Evolutionary conservation across 2,797 vertebrate genomes (phyloP), one percentile per base, ranked within the genome.

Genomic region (Pteronotus mesoamericanus): DNA sequence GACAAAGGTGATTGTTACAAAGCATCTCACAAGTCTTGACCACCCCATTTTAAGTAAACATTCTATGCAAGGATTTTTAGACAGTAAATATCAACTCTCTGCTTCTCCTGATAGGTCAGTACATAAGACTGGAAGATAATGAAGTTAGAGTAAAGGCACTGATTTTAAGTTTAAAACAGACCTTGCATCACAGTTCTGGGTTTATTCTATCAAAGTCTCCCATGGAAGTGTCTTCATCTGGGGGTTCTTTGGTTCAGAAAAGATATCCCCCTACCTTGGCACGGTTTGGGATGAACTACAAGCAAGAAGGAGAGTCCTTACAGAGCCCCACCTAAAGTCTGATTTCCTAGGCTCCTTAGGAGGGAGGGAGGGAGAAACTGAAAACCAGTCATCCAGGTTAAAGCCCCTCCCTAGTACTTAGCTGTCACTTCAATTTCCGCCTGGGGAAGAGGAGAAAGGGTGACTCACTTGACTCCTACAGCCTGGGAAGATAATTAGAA

Each of bases 391-490:
- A 84, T 85, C 94, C 96, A 96, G 79, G 94, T 92, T 74, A 85
- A 84, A 82, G 71, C 92, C 71, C 66, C 88, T 97, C 96, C 97
- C 95, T 91, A 85, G 72, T 16, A 82, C 91, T 94, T 39, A 96
- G 96, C 84, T 91, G 92, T 85, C 66, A 26, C 80, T 97, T 95
- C 87, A 44, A 87, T 95, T 96, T 96, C 96, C 66, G 32, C 91
- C 95, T 77, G 82, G 64, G 80, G 92, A 95, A 94, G 86, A 83
- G 44, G 80, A 94, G 91, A 96, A 96, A 91, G 93, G 94, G 95
- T 96, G 97, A 97, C 86, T 97, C 97, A 96, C 44, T 96, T 53
- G 86, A 94, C 96, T 92, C 95, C 97, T 87, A 93, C 92, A 88
- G 86, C 93, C 93, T 95, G 44, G 80, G 94, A 96, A 91, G 95